phyloP scores from a whole-genome alignment of 2,888 invertebrate genomes.

The Microctonus brassicae region DNA sequence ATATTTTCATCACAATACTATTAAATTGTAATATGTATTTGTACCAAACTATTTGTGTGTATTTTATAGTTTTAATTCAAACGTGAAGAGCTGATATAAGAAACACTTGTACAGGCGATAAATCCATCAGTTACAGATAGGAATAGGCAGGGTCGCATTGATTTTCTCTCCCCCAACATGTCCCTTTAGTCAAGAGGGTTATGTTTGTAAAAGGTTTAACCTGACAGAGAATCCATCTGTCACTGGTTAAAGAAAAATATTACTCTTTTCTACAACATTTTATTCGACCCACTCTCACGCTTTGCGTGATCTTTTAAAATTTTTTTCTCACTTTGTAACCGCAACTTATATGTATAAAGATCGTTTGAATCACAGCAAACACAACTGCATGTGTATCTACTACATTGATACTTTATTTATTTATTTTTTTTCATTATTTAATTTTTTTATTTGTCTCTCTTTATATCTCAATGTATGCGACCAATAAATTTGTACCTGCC shows the following conservation, averaged over 20 bases:
- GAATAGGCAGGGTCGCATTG: conserved; percentile 3
- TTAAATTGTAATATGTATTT: too few relatives aligned
- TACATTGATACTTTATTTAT: too few relatives aligned
- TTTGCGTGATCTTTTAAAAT: not conserved
- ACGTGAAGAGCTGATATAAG: conserved; percentile 13
- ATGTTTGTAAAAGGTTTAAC: conserved; percentile 10
- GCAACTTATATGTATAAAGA: not conserved
- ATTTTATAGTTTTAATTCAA: not conserved
- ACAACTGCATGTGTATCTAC: not conserved
- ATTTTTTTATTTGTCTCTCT: conserved; percentile 6
- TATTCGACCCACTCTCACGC: not conserved
- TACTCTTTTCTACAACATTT: conserved; percentile 1
- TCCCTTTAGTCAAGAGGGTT: conserved; percentile 5
- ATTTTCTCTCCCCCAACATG: conserved; percentile 4
- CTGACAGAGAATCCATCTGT: conserved; percentile 28
- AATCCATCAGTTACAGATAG: conserved; percentile 18
- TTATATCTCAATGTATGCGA: conserved; percentile 10
- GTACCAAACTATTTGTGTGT: too few relatives aligned
- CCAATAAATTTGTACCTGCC: conserved; percentile 24
- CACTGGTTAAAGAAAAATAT: conserved; percentile 19
- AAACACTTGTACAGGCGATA: conserved; percentile 15
- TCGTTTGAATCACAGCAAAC: not conserved
- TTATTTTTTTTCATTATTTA: too few relatives aligned
- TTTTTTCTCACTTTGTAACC: not conserved
- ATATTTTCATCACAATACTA: too few relatives aligned